Percentiles rank a stretch among this genome's conserved stretches.
phyloP scores from a whole-genome alignment of 2,888 invertebrate genomes.

The Phasia obesa region DNA sequence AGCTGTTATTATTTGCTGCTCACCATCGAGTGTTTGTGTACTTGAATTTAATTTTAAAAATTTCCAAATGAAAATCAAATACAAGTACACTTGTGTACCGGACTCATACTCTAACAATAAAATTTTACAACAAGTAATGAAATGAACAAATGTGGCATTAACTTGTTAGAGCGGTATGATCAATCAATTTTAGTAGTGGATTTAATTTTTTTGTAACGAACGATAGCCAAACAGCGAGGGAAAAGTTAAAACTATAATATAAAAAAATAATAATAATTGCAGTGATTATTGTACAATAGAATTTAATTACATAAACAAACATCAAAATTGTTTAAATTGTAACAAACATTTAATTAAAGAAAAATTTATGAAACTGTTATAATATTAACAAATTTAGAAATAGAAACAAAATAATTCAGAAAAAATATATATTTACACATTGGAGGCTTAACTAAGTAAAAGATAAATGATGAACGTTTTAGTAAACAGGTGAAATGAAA shows the following conservation, averaged over 20 bases:
- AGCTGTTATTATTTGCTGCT: constrained; percentile 57
- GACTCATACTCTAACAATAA: constrained; percentile 18
- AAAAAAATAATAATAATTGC: constrained; percentile 37
- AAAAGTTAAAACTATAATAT: constrained; percentile 1
- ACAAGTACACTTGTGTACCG: constrained; percentile 20
- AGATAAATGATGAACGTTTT: too few relatives aligned
- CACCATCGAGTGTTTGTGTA: constrained; percentile 4
- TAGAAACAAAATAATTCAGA: not conserved
- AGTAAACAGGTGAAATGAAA: too few relatives aligned
- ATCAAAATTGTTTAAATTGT: constrained; percentile 39
- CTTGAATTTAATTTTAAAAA: constrained; percentile 32
- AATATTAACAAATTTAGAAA: not conserved
- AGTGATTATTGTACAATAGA: constrained; percentile 61
- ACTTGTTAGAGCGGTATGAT: constrained; percentile 62
- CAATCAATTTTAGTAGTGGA: constrained; percentile 60
- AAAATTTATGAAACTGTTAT: not conserved
- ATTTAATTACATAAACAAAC: constrained; percentile 61
- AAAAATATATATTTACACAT: too few relatives aligned
- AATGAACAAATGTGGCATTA: constrained; percentile 63
- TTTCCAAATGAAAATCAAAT: constrained; percentile 39
- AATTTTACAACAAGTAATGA: constrained; percentile 23
- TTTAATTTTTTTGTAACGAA: not conserved
- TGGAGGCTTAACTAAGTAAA: too few relatives aligned
- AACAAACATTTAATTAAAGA: constrained; percentile 36
- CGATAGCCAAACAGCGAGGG: not conserved